Evolutionary conservation across 2,888 invertebrate genomes (phyloP).

Genomic region (Galeopsomyia nigrocyanea): DNA sequence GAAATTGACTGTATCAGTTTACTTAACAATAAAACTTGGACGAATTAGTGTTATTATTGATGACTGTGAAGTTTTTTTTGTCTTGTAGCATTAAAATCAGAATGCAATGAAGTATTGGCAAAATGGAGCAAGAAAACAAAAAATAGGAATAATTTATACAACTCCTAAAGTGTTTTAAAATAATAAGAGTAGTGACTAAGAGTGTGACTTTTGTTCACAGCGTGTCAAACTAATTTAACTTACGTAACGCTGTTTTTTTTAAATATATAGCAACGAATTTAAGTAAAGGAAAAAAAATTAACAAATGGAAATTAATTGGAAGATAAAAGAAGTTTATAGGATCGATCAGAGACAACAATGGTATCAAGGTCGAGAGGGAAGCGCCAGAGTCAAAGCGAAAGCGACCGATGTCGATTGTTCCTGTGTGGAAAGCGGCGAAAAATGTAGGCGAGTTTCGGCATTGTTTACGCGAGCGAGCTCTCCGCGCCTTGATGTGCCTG

Average conservation of each 20-base stretch:
- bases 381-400: slow-evolving; percentile 5
- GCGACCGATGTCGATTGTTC: not conserved
- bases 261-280: not conserved
- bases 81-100: no score
- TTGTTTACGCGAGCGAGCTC: slow-evolving; percentile 30
- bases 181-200: no score
- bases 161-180: no score
- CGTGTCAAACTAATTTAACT: slow-evolving; percentile 12
- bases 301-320: not conserved
- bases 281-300: not conserved
- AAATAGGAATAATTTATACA: no score
- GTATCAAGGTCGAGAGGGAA: slow-evolving; percentile 1
- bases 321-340: slow-evolving; percentile 1
- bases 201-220: not conserved
- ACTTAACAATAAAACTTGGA: no score
- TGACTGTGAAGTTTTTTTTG: no score
- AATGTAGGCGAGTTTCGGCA: slow-evolving; percentile 36
- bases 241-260: slow-evolving; percentile 23
- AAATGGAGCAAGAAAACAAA: no score
- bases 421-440: slow-evolving; percentile 14
- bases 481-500: slow-evolving; percentile 1
- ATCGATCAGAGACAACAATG: slow-evolving; percentile 4
- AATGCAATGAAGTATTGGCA: no score
- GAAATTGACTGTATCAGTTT: not conserved
- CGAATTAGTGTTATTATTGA: no score